These are phyloP conservation scores for Phocides pigmalion DNA, from an alignment of 1,140 invertebrate genomes.

Conservation along the genomic window DNA sequence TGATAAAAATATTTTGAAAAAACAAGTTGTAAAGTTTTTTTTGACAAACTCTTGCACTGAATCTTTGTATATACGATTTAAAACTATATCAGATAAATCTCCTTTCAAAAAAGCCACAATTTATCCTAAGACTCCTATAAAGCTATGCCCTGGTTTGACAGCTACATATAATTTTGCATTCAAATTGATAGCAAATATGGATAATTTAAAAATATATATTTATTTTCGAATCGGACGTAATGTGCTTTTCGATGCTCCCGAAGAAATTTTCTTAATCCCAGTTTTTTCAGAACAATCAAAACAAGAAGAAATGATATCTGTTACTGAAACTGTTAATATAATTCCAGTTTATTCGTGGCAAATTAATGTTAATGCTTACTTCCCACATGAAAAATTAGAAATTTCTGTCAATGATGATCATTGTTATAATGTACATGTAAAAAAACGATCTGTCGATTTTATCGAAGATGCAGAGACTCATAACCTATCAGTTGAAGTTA, in stretches of 20 bases:
- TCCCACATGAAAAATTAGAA: slow-evolving; percentile 48
- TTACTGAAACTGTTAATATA: slow-evolving; percentile 54
- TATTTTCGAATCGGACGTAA: slow-evolving; percentile 58
- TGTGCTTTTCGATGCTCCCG: slow-evolving; percentile 34
- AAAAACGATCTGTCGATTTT: slow-evolving; percentile 50
- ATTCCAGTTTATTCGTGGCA: slow-evolving; percentile 62
- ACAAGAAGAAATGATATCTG: slow-evolving; percentile 34
- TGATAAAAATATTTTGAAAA: slow-evolving; percentile 31
- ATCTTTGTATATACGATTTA: slow-evolving; percentile 49
- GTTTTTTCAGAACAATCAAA: slow-evolving; percentile 41
- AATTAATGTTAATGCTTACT: slow-evolving; percentile 43
- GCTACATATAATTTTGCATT: slow-evolving; percentile 51
- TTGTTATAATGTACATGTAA: slow-evolving; percentile 56
- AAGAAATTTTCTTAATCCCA: slow-evolving; percentile 50
- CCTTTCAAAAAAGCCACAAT: slow-evolving; percentile 50
- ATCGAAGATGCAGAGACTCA: slow-evolving; percentile 28
- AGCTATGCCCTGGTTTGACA: slow-evolving; percentile 59
- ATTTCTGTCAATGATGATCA: slow-evolving; percentile 46
- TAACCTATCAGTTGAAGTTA: slow-evolving; percentile 39
- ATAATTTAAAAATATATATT: slow-evolving; percentile 39
- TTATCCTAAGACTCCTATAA: slow-evolving; percentile 45
- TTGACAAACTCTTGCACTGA: slow-evolving; percentile 53
- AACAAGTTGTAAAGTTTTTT: slow-evolving; percentile 57
- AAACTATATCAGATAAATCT: slow-evolving; percentile 44
- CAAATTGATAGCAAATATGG: slow-evolving; percentile 42